Evolutionary conservation across 2,888 invertebrate genomes (phyloP), one percentile per base, ranked within the genome.

Genomic region (Pyrochroa serraticornis): DNA sequence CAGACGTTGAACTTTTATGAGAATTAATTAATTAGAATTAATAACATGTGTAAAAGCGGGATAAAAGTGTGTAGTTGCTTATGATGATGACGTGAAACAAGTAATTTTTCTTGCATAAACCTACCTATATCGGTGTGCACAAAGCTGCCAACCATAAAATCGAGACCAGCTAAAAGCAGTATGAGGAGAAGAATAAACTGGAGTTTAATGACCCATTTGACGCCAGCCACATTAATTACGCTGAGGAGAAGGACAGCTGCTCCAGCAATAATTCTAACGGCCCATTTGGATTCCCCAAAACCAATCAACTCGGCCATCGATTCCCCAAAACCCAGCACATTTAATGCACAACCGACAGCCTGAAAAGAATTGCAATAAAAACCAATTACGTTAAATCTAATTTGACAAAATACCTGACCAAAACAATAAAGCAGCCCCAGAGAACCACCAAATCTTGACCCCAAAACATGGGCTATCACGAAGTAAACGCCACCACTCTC

Each of bases 401-500:
- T 31, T 9, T 46, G 22, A 65, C 43, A 37, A 62, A 73, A 73
- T 81, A 93, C 95, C 87, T 95, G 95, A 63, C 97, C 97, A 82
- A 98, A 96, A 77, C 95, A 95, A 79, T 97, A 98, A 12, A 98
- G 83, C 69, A 98, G 82, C 37, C 97, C 97, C 39, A 97, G 84
- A 22, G 97, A 90, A 37, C 96, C 96, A 7, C 96, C 97, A 76
- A 96, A 90, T 74, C 95, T 85, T 5, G 95, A 94, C 35, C 97
- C 97, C 22, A 98, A 81, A 2, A 97, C 95, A 74, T 97, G 96
- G 0, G 96, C 92, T 34, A 98, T 82, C 57, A 98, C 84, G 80
- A 97, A 97, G 80, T 97, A 97, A 22, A 97, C 95, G 44, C 97
- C 97, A n/a, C 97, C 97, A 80, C 95, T 94, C 81, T 96, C 95